Evolutionary conservation across 2,797 vertebrate species (phyloP).

Genomic region (Bradypodion ventrale): DNA sequence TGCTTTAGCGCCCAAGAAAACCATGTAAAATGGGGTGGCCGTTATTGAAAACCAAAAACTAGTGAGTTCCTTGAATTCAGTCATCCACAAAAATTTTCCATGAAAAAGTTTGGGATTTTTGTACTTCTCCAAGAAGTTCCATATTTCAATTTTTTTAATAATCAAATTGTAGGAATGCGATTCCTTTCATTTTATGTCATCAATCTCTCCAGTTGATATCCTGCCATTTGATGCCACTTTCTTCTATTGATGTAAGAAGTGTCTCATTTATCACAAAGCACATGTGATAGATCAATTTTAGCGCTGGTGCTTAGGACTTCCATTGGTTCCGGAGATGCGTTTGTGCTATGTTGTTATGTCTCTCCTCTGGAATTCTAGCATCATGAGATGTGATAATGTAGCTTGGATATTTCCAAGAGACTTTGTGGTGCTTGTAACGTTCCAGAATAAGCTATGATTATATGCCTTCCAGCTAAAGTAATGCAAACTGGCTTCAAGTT

Average conservation of each 20-base stretch:
- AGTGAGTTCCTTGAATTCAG: slow-evolving; percentile 40
- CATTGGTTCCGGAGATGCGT: not conserved
- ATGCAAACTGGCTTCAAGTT: no score
- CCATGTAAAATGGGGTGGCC: slow-evolving; percentile 42
- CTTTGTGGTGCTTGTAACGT: not conserved
- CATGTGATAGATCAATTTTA: not conserved
- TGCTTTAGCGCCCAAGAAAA: slow-evolving; percentile 67
- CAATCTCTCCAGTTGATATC: slow-evolving; percentile 2
- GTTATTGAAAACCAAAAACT: slow-evolving; percentile 18
- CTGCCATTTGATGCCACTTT: not conserved
- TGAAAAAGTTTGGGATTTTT: slow-evolving; percentile 40
- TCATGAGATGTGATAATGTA: not conserved
- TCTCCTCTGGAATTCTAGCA: not conserved
- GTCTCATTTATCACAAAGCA: not conserved
- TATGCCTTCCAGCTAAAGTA: not conserved
- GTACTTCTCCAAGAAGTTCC: slow-evolving; percentile 47
- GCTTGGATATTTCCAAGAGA: not conserved
- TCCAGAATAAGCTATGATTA: not conserved
- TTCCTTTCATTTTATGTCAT: slow-evolving; percentile 44
- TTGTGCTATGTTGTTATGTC: not conserved
- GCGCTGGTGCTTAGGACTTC: not conserved
- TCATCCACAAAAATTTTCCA: slow-evolving; percentile 41
- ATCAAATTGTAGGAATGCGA: slow-evolving; percentile 41
- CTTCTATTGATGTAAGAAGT: not conserved
- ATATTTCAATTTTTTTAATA: slow-evolving; percentile 18